Percentiles rank a stretch among this genome's conserved stretches.
Evolutionary conservation across 2,888 invertebrate genomes (phyloP).

Genomic region (Lepidonotus clava): DNA sequence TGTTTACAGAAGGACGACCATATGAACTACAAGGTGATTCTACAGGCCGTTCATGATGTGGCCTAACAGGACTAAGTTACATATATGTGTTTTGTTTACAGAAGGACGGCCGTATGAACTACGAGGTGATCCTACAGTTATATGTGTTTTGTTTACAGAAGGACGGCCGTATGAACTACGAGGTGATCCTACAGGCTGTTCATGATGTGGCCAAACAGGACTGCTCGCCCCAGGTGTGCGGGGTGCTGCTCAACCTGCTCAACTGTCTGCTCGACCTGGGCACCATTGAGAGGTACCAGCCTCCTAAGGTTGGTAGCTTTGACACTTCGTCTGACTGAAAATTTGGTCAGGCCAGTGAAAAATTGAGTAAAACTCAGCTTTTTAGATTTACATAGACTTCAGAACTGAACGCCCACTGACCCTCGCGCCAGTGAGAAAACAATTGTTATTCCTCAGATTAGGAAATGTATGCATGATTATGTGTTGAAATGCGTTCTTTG

Average conservation of each 20-base stretch:
- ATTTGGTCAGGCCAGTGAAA: too few species aligned
- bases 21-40: not conserved
- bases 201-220: constrained; percentile 93
- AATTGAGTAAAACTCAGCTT: too few species aligned
- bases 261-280: constrained; percentile 91
- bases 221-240: constrained; percentile 90
- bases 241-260: constrained; percentile 94
- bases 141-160: not conserved
- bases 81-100: constrained; percentile 81
- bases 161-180: constrained; percentile 52
- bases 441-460: too few species aligned
- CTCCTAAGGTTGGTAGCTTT: not conserved
- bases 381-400: too few species aligned
- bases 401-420: too few species aligned
- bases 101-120: constrained; percentile 54
- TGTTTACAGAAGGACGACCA: not conserved
- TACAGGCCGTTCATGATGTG: constrained; percentile 82
- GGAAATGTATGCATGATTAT: too few species aligned
- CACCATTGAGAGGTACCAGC: not conserved
- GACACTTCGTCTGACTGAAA: too few species aligned
- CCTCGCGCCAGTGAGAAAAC: too few species aligned
- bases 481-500: too few species aligned
- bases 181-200: constrained; percentile 85
- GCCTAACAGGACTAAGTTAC: constrained; percentile 90
- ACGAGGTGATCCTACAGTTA: not conserved